phyloP scores from a whole-genome alignment of 2,113 vertebrate species.

The Dasyprocta punctata region DNA sequence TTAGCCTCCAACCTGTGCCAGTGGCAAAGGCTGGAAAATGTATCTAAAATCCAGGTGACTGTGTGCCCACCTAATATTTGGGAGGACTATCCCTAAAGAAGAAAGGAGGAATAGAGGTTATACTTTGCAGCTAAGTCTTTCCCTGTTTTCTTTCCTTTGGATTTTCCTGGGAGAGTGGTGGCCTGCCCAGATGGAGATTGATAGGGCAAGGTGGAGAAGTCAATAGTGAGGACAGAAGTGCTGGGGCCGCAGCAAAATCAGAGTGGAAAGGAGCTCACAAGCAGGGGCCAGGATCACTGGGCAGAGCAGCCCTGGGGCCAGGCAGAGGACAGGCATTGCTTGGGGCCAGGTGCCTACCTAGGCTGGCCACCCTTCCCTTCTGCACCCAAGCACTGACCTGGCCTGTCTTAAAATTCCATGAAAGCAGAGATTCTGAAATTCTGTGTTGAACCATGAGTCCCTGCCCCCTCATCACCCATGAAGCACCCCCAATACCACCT shows the following conservation, averaged over 20 bases:
- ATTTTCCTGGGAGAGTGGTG: neutral
- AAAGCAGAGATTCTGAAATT: neutral
- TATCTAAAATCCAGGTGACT: neutral
- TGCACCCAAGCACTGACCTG: neutral
- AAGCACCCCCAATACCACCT: neutral
- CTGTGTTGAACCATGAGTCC: neutral
- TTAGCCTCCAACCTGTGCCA: neutral
- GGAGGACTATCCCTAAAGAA: neutral
- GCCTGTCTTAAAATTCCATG: neutral
- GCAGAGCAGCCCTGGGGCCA: too few relatives aligned
- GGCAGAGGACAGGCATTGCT: neutral
- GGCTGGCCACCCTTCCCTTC: neutral
- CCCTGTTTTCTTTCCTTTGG: neutral
- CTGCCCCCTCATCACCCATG: neutral
- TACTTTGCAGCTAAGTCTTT: neutral
- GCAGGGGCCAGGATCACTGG: neutral
- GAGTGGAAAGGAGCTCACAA: neutral
- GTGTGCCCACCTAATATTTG: too few relatives aligned
- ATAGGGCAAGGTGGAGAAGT: neutral
- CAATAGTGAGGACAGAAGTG: neutral
- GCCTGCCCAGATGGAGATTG: neutral
- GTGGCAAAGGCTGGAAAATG: neutral
- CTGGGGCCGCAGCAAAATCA: neutral
- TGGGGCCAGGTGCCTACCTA: too few relatives aligned
- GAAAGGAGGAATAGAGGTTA: neutral